Conservation (phyloP, 2,797 vertebrate genomes). For the Spea hammondii region DNA sequence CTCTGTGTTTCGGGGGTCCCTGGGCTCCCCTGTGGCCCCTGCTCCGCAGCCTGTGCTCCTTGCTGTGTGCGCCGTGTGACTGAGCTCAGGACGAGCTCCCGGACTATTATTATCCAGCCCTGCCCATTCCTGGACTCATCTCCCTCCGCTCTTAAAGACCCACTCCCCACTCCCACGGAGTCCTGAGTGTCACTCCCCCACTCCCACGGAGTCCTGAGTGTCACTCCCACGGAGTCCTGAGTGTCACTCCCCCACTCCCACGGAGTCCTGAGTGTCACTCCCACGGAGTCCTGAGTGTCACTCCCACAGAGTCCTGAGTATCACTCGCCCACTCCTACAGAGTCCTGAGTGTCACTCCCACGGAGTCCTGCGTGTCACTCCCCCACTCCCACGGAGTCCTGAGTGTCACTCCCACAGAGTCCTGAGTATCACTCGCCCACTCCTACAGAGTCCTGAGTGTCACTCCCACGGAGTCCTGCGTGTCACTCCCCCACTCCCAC, state of each 20-base stretch:
- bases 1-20: not conserved
- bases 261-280: no score
- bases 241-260: no score
- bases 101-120: slow-evolving; percentile 27
- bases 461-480: no score
- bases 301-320: no score
- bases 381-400: no score
- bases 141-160: slow-evolving; percentile 35
- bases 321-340: no score
- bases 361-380: no score
- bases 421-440: slow-evolving; percentile 3
- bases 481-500: not conserved
- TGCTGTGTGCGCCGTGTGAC: slow-evolving; percentile 8
- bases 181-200: not conserved
- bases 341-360: no score
- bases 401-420: not conserved
- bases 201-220: no score
- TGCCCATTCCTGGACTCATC: slow-evolving; percentile 35
- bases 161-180: slow-evolving; percentile 17
- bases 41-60: not conserved
- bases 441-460: slow-evolving; percentile 8
- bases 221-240: no score
- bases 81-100: not conserved
- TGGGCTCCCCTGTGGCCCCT: not conserved
- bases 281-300: no score